These are phyloP conservation scores for Phyllotreta striolata DNA, from an alignment of 2,888 invertebrate genomes.

Conservation along the genomic window DNA sequence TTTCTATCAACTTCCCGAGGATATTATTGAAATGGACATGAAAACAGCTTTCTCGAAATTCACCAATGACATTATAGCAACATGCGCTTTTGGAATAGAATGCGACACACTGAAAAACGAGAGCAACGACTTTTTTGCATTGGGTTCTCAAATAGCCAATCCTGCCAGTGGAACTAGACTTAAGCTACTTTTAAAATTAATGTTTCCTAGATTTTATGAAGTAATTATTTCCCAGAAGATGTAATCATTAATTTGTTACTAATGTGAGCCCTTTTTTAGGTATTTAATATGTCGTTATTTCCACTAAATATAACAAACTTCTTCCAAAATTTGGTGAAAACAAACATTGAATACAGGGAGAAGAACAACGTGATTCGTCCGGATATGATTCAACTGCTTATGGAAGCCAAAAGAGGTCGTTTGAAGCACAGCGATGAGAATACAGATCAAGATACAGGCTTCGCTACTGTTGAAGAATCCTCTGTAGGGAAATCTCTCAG, in stretches of 20 bases:
- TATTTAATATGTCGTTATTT: slow-evolving; percentile 56
- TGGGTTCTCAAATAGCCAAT: slow-evolving; percentile 49
- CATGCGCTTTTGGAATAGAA: slow-evolving; percentile 66
- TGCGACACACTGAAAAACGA: slow-evolving; percentile 65
- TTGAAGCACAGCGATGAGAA: slow-evolving; percentile 40
- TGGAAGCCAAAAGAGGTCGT: slow-evolving; percentile 64
- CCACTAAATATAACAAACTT: slow-evolving; percentile 43
- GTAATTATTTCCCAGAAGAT: slow-evolving; percentile 20
- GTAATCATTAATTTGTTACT: background rate
- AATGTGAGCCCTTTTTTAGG: slow-evolving; percentile 27
- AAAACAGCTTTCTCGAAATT: slow-evolving; percentile 63
- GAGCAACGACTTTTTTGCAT: slow-evolving; percentile 65
- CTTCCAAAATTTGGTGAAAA: slow-evolving; percentile 45
- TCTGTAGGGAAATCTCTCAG: slow-evolving; percentile 2
- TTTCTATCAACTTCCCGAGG: slow-evolving; percentile 29
- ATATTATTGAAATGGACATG: slow-evolving; percentile 44
- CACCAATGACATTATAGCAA: slow-evolving; percentile 69
- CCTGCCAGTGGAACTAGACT: slow-evolving; percentile 32
- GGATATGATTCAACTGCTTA: slow-evolving; percentile 65
- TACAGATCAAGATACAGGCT: slow-evolving; percentile 12
- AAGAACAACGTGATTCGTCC: slow-evolving; percentile 47
- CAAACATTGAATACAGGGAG: slow-evolving; percentile 45
- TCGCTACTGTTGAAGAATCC: slow-evolving; percentile 6
- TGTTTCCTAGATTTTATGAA: slow-evolving; percentile 38
- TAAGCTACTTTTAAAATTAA: slow-evolving; percentile 31